Evolutionary conservation across 37 sponge, comb jelly and placozoan genomes (phyloP), one percentile per base, ranked within the genome.

Genomic region (Tethya wilhelma): DNA sequence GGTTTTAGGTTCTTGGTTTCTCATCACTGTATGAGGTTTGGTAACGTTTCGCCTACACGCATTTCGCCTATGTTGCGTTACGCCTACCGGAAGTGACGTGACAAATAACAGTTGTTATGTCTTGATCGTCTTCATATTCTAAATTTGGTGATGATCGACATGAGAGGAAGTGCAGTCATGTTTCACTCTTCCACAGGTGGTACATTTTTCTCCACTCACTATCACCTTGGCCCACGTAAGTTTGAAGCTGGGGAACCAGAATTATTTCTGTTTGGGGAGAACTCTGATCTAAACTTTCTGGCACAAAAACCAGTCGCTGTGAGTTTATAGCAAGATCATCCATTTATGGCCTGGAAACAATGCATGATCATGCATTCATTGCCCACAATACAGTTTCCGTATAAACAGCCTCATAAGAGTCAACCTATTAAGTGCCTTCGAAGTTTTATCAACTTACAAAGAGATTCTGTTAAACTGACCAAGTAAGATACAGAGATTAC

Each of bases 241-340:
- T 97, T 93, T 71, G 83, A 90, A 59, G 85, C 92, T 32, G 80
- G 66, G 23, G 84, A 85, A 22, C 86, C 92, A 4, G 95, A 97
- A 46, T 58, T 72, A 12, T 97, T 89, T 69, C 73, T 97, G 43
- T 97, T 97, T 73, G 95, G 97, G n/a, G 92, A 97, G 3, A 65
- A 77, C 17, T 73, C 43, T 55, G 95, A 97, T 53, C 62, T 97
- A 60, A 91, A 86, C 67, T 93, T 77, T 59, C 74, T 97, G 1
- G 56, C 74, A 4, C 19, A 59, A 0, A 59, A 77, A 28, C 95
- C 97, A 23, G 62, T 70, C 19, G 26, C 85, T 46, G 93, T 91
- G 46, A 82, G 82, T 33, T 12, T n/a, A n/a, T n/a, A n/a, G n/a
- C n/a, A n/a, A n/a, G n/a, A n/a, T n/a, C n/a, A n/a, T n/a, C n/a